Percentiles rank a stretch among this genome's conserved stretches.
Evolutionary conservation across 2,797 vertebrate genomes (phyloP).

Genomic region (Rhynchonycteris naso): DNA sequence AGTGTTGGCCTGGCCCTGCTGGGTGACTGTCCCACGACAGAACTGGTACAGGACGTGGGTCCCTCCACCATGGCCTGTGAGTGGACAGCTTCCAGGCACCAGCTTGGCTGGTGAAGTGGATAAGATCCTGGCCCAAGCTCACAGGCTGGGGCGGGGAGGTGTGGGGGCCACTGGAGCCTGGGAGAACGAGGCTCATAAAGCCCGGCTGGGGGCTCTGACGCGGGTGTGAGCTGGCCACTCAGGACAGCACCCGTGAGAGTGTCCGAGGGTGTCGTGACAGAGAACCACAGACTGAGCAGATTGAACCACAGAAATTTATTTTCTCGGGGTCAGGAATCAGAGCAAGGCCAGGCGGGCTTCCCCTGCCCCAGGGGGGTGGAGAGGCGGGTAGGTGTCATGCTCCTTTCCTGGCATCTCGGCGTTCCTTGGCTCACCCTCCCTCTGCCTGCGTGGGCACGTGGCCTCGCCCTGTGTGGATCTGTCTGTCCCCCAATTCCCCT

Average conservation of each 20-base stretch:
- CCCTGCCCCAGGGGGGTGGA: no score
- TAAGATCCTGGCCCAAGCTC: not conserved
- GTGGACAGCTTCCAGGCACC: not conserved
- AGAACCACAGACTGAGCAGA: not conserved
- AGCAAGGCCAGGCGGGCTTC: fast-evolving
- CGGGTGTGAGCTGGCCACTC: fast-evolving
- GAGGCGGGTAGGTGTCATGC: not conserved
- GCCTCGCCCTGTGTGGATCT: not conserved
- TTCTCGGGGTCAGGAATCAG: fast-evolving
- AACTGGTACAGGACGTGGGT: no score
- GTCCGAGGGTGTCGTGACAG: fast-evolving
- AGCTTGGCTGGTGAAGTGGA: not conserved
- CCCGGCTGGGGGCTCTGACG: fast-evolving
- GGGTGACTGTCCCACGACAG: not conserved
- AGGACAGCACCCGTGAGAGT: fast-evolving
- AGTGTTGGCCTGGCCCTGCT: not conserved
- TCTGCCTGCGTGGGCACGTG: not conserved
- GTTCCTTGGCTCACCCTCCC: not conserved
- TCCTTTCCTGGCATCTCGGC: not conserved
- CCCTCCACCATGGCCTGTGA: not conserved
- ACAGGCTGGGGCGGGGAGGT: not conserved
- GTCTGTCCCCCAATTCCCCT: not conserved
- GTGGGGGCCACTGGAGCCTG: not conserved
- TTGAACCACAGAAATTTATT: fast-evolving
- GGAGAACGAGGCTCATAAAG: no score